Conservation (phyloP, 2,113 vertebrate species). For the Conger conger region DNA sequence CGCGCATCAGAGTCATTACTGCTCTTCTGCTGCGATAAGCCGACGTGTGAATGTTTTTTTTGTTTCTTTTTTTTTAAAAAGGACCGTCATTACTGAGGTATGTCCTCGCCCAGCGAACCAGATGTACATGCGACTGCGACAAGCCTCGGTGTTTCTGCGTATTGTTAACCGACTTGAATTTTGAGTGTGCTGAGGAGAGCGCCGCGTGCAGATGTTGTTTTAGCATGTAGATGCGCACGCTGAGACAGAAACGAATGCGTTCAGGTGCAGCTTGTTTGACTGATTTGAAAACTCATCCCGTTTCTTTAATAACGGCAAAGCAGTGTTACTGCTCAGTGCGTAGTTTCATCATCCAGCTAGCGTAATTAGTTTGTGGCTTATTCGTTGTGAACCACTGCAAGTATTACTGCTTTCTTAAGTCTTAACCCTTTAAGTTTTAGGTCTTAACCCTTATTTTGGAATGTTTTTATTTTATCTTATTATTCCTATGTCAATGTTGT, state of each 20-base stretch:
- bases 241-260: too few species aligned
- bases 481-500: too few species aligned
- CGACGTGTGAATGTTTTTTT: conserved; percentile 16
- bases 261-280: too few species aligned
- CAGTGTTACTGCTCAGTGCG: not conserved
- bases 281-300: not conserved
- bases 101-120: not conserved
- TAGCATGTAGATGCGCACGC: not conserved
- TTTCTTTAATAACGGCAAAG: not conserved
- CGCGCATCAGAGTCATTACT: conserved; percentile 49
- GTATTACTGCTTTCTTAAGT: not conserved
- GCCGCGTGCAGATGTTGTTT: not conserved
- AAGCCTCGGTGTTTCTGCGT: not conserved
- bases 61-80: too few species aligned
- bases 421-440: too few species aligned
- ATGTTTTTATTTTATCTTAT: too few species aligned
- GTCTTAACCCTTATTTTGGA: too few species aligned
- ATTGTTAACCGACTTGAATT: not conserved
- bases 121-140: not conserved
- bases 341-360: not conserved
- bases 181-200: not conserved
- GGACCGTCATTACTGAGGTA: conserved; percentile 7
- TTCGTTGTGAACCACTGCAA: not conserved
- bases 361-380: not conserved
- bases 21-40: conserved; percentile 43